Base-by-base conservation (phyloP, 2,888 invertebrate species). In the Pecten maximus region DNA sequence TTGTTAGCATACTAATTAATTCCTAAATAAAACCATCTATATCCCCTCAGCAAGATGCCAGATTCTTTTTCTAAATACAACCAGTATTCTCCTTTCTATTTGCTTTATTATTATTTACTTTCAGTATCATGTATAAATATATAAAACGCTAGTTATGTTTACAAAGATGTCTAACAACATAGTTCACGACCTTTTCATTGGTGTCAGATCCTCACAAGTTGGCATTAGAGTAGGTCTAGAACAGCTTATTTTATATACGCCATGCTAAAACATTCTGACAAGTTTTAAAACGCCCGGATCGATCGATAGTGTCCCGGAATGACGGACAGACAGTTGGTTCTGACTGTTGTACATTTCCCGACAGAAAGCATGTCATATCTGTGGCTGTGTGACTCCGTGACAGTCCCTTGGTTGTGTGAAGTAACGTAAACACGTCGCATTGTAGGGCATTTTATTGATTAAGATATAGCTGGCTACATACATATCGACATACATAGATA, bases 281-380 rank as follows among this genome's bases (percentile, higher is more conserved):
- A 74, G 74, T 74, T 74, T 35, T 74, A 74, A 60, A 74, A 28
- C 35, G 10, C 10, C 74, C 44, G 44, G n/a, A n/a, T 44, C n/a
- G 74, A 35, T 74, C 74, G 74, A 74, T 74, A 74, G 0, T 74
- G 74, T 74, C 35, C 74, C 35, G 74, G 74, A 74, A 74, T 74
- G 74, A 74, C 74, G 12, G 74, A 74, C 35, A 74, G 28, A 28
- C 23, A 74, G 74, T 74, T 74, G 74, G 28, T 74, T 74, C 12
- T 74, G 74, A 10, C 12, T 2, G 74, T 74, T 74, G 35, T 74
- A 35, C 23, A 74, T 74, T 2, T 10, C 19, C 74, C 28, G 74
- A 35, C 74, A 74, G 74, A 10, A 10, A 19, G 50, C 50, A 54
- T 23, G 50, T 74, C 28, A 60, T 8, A n/a, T 6, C 15, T 74